Percentiles rank a stretch among this genome's conserved stretches.
phyloP scores from a whole-genome alignment of 1,140 invertebrate genomes.

The Microplitis demolitor region DNA sequence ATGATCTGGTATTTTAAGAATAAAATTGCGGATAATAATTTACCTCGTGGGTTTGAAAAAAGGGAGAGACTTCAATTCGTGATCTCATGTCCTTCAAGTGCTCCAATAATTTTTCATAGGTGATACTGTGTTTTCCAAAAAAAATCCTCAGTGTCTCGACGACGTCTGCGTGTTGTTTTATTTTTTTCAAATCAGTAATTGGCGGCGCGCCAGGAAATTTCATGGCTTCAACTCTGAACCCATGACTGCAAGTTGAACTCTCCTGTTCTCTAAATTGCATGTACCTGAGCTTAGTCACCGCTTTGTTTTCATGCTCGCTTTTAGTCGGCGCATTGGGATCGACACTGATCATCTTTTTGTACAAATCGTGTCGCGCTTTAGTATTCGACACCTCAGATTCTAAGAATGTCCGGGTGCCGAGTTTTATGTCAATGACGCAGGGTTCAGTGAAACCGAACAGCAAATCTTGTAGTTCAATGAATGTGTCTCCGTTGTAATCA shows the following conservation, averaged over 20 bases:
- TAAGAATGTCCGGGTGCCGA: conserved; percentile 90
- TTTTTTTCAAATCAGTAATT: conserved; percentile 76
- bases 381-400: conserved; percentile 91
- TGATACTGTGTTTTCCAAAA: conserved; percentile 69
- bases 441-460: conserved; percentile 84
- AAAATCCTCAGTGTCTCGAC: conserved; percentile 80
- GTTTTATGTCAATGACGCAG: conserved; percentile 91
- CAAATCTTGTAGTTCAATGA: conserved; percentile 89
- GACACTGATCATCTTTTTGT: conserved; percentile 92
- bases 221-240: conserved; percentile 95
- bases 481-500: conserved; percentile 83
- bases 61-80: conserved; percentile 82
- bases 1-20: not conserved
- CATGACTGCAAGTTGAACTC: conserved; percentile 89
- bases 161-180: conserved; percentile 80
- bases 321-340: conserved; percentile 84
- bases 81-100: conserved; percentile 78
- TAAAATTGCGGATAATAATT: conserved; percentile 7
- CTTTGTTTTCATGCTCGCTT: conserved; percentile 76
- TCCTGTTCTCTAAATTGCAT: conserved; percentile 95
- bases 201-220: conserved; percentile 79
- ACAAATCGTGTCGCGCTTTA: conserved; percentile 77
- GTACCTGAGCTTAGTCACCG: conserved; percentile 91
- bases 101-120: conserved; percentile 72
- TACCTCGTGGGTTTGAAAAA: conserved; percentile 90